Conservation (phyloP, 2,797 vertebrate species). For the Mareca penelope region DNA sequence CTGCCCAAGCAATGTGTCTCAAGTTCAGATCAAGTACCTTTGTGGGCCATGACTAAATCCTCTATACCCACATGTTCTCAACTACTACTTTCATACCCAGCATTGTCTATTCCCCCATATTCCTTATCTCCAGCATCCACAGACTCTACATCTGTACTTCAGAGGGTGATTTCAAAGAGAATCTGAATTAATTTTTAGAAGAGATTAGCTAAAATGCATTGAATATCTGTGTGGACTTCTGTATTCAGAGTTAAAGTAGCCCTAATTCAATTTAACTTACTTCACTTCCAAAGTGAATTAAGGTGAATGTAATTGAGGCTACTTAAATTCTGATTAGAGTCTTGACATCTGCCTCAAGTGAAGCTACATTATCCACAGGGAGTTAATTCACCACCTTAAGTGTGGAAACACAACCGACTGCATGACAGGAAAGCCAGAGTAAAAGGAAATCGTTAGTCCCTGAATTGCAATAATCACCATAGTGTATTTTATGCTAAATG, state of each 20-base stretch:
- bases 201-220: slow-evolving; percentile 3
- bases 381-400: slow-evolving; percentile 62
- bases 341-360: slow-evolving; percentile 58
- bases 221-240: slow-evolving; percentile 33
- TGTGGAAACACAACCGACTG: slow-evolving; percentile 53
- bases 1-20: not conserved
- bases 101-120: not conserved
- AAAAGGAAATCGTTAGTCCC: slow-evolving; percentile 42
- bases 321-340: slow-evolving; percentile 68
- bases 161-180: not conserved
- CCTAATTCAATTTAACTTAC: slow-evolving; percentile 59
- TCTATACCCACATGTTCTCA: not conserved
- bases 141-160: not conserved
- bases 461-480: slow-evolving; percentile 25
- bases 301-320: slow-evolving; percentile 58
- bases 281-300: slow-evolving; percentile 61
- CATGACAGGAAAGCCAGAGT: slow-evolving; percentile 38
- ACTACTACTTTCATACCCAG: not conserved
- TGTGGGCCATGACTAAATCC: not conserved
- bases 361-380: slow-evolving; percentile 55
- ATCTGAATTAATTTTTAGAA: slow-evolving; percentile 10
- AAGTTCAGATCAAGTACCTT: not conserved
- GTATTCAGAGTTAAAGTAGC: slow-evolving; percentile 35
- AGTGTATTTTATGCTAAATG: slow-evolving; percentile 35
- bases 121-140: not conserved